phyloP scores from a whole-genome alignment of 2,888 invertebrate species.

The Erebia ligea region DNA sequence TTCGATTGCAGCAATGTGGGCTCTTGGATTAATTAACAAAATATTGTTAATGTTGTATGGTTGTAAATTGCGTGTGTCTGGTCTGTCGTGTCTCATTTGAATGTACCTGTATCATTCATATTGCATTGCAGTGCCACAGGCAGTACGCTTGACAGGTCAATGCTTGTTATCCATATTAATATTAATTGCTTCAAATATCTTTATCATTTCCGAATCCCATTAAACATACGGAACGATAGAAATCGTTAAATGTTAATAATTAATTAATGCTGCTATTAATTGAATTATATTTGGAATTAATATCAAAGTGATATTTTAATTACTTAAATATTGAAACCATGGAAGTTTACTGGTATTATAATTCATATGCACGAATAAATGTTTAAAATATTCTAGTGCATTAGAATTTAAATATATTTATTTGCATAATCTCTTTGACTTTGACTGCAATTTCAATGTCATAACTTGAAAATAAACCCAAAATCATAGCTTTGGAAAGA shows the following conservation, averaged over 20 bases:
- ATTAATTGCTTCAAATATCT: constrained; percentile 26
- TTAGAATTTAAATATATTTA: not conserved
- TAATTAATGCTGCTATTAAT: constrained; percentile 17
- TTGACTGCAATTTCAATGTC: too few relatives aligned
- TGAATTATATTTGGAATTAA: constrained; percentile 6
- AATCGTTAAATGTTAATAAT: constrained; percentile 16
- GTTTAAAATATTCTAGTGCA: not conserved
- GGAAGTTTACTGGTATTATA: not conserved
- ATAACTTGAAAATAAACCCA: too few relatives aligned
- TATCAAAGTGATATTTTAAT: not conserved
- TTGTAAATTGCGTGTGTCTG: constrained; percentile 23
- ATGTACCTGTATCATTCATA: constrained; percentile 17
- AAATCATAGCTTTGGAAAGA: too few relatives aligned
- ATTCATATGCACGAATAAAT: not conserved
- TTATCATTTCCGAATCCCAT: constrained; percentile 36
- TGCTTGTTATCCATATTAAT: constrained; percentile 23
- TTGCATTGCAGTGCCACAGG: constrained; percentile 1
- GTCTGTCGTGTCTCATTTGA: constrained; percentile 19
- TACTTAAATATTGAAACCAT: not conserved
- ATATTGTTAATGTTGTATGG: constrained; percentile 17
- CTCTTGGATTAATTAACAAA: constrained; percentile 12
- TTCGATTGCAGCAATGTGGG: not conserved
- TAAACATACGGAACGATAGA: constrained; percentile 11
- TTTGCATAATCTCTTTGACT: not conserved
- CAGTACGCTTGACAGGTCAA: constrained; percentile 34